Evolutionary conservation across 2,113 vertebrate genomes (phyloP), one percentile per base, ranked within the genome.

Genomic region (Eublepharis macularius): DNA sequence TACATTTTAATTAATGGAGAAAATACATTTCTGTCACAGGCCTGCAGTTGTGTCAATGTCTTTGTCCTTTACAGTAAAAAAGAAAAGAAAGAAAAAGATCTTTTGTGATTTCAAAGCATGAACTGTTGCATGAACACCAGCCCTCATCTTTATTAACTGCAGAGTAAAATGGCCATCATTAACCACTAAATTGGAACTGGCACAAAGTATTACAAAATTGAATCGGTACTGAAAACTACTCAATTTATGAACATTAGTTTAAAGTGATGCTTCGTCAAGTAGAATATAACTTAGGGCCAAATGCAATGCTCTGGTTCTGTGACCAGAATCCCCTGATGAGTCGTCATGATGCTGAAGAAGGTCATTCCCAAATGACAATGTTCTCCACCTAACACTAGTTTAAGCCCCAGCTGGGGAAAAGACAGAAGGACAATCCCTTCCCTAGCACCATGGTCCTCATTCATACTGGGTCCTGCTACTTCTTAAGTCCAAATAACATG

Each of bases 1-100:
- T 83, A 36, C 63, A 82, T 90, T 92, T 92, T 90, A 93, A 88
- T 87, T 81, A 91, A 79, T 12, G 24, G 78, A 65, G 14, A 78
- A 87, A 88, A 90, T 84, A 90, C 65, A 86, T 86, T 68, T 6
- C 68, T 91, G 34, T 76, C 88, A 49, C 70, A 81, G 75, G 87
- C 65, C 34, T n/a, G 11, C 32, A 78, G 7, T 66, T 90, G 41
- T 78, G 41, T 78, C 85, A 82, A 91, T 83, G 79, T 79, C 65
- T 88, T 39, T 80, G 73, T 80, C 81, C 32, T 84, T 8, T 32
- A 73, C 60, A 24, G 19, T 5, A 24, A 60, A 24, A 6, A 54
- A 24, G 21, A 24, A 60, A 24, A 6, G 19, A 24, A 21, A 10
- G 57, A 7, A 16, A 75, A 77, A 54, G 43, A 60, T 80, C 17